A percentile compares a stretch with the other conserved stretches of the same genome.
phyloP scores from a whole-genome alignment of 92 coral and sea anemone genomes.

The Muricea muricata region DNA sequence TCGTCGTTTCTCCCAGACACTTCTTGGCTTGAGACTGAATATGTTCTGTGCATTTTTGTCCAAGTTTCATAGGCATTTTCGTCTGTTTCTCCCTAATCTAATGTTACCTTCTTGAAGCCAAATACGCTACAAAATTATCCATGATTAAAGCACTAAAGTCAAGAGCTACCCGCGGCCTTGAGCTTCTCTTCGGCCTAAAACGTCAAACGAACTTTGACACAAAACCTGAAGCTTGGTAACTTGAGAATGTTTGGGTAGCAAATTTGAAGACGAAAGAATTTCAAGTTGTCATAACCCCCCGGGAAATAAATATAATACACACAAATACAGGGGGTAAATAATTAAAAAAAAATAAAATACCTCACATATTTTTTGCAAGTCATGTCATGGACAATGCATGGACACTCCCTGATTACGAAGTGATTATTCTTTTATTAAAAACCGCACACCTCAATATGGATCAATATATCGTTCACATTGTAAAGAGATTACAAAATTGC shows the following conservation, averaged over 20 bases:
- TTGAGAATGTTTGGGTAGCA: not conserved
- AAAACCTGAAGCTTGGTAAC: no score
- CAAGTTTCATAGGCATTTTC: slow-evolving; percentile 84
- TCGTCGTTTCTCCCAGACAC: slow-evolving; percentile 94
- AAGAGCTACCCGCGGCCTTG: no score
- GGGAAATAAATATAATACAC: not conserved
- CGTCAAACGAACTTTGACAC: no score
- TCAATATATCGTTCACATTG: no score
- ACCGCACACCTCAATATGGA: no score
- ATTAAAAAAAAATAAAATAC: no score
- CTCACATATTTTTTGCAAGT: no score
- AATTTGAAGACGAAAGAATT: not conserved
- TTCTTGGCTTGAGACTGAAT: slow-evolving; percentile 90
- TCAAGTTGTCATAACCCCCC: not conserved
- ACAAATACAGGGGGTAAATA: not conserved
- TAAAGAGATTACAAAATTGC: no score
- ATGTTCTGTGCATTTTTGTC: slow-evolving; percentile 94
- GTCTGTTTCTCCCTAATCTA: not conserved
- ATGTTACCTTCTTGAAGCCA: not conserved
- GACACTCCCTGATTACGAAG: no score
- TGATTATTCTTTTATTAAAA: no score
- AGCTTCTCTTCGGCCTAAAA: no score
- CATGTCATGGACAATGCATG: no score
- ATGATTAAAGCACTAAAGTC: not conserved
- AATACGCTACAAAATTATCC: not conserved